phyloP scores from a whole-genome alignment of 2,888 invertebrate genomes.

The Diaphora mendica region DNA sequence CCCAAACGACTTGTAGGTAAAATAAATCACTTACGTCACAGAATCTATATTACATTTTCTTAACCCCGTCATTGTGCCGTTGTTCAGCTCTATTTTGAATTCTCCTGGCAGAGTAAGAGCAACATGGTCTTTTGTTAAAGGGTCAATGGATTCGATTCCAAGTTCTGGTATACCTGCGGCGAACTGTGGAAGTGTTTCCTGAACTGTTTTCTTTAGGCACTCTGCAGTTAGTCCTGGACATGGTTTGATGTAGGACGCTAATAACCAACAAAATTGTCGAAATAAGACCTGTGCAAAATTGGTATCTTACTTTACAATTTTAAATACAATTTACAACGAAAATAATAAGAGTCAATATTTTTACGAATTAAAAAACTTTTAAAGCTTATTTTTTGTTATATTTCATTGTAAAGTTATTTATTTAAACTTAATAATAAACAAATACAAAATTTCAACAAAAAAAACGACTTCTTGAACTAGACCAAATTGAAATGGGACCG shows the following conservation, averaged over 20 bases:
- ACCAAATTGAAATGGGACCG: too few relatives aligned
- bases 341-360: too few relatives aligned
- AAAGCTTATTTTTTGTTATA: too few relatives aligned
- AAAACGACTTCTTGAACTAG: too few relatives aligned
- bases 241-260: conserved; percentile 53
- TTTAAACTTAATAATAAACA: too few relatives aligned
- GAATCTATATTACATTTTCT: conserved; percentile 69
- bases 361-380: too few relatives aligned
- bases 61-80: conserved; percentile 69
- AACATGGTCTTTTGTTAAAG: conserved; percentile 56
- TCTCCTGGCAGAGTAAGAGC: conserved; percentile 64
- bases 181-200: conserved; percentile 65
- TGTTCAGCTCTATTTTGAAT: conserved; percentile 62
- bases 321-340: too few relatives aligned
- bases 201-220: conserved; percentile 66
- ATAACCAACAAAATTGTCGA: background rate
- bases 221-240: conserved; percentile 66
- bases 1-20: background rate
- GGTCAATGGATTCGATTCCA: conserved; percentile 63
- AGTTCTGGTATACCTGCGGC: conserved; percentile 68
- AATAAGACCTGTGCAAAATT: background rate
- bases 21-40: conserved; percentile 57
- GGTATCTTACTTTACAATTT: background rate
- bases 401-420: too few relatives aligned
- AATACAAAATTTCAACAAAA: too few relatives aligned